Base-by-base conservation (phyloP, 1,140 invertebrate genomes). In the Drosophila melanica region DNA sequence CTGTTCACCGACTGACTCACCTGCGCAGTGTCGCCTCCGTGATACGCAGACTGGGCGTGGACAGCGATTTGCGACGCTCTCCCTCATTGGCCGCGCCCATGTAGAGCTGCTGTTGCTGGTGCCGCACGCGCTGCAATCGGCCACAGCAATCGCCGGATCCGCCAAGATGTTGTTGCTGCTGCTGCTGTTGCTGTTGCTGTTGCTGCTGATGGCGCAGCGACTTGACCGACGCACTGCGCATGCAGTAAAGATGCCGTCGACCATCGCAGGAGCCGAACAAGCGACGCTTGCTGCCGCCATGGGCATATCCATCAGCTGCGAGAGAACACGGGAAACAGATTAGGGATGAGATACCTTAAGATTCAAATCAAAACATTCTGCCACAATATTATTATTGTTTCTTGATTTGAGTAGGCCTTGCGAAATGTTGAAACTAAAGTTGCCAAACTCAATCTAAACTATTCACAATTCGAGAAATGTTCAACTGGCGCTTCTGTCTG, bases 191-290 rank as follows among this genome's bases (percentile, higher is more conserved):
- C 9, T 51, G 65, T 41, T 64, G 70, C 39, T 64, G 81, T 23
- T 39, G 58, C 20, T 63, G 68, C 45, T 73, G 85, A 9, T 75
- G 85, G 0, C 82, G 75, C 39, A 79, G 5, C 4, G 82, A 87
- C 45, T 87, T 87, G 2, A 82, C 76, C 2, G 82, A 87, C 2
- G 82, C 80, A 27, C 85, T 90, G 18, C 85, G 62, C 85, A 91
- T 90, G 71, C 90, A 91, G 58, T 91, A 91, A 0, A 91, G 64
- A 67, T 91, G 90, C 4, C 79, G 68, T 1, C 90, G 79, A 0
- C 90, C 85, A 16, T 91, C 81, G 18, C 74, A 80, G 16, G 89
- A 57, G 16, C 59, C 81, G 0, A 90, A 62, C 18, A 87, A 33
- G 9, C 75, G 53, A 3, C 84, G 69, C 41, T 87, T 89, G 69